Base-by-base conservation (phyloP, 2,113 vertebrate genomes). In the Entosphenus tridentatus region DNA sequence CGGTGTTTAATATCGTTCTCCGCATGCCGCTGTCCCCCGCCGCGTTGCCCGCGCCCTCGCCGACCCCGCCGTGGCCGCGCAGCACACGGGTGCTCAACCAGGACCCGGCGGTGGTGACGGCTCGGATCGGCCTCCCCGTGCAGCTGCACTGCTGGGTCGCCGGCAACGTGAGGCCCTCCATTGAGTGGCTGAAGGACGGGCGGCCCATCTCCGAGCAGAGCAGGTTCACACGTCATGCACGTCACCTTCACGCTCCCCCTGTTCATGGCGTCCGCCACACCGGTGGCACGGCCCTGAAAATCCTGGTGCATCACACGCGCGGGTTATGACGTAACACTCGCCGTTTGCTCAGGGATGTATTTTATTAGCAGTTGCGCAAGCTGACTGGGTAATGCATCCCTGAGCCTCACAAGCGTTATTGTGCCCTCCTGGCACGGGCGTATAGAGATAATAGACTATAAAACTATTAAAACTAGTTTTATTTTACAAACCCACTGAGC, bases 161-260 rank as follows among this genome's bases (percentile, higher is more conserved):
- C 9, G n/a, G n/a, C 9, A 21, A 10, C 62, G 8, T 21, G n/a
- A 65, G 62, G n/a, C n/a, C 62, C 62, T 16, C 62, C 62, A 10
- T 65, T 2, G 62, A 65, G n/a, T 65, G 62, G 62, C n/a, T 21
- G 62, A 65, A 65, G 62, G 62, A 65, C 21, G 62, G 62, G 21
- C 21, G 21, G n/a, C 62, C 62, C 2, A 21, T 65, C n/a, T n/a
- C 21, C n/a, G 62, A 65, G 10, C n/a, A 8, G 21, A 21, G 62
- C 10, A 8, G 21, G 62, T 16, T n/a, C 62, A 11, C 62, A 65
- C 21, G 10, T 16, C n/a, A 65, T 65, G 10, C 21, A 21, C n/a
- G n/a, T 21, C n/a, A 65, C 62, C n/a, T 2, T 16, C n/a, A n/a
- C 8, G n/a, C n/a, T 8, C 62, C 62, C 9, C 21, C n/a, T 11